phyloP scores from a whole-genome alignment of 2,797 vertebrate genomes.

The Gila robusta region DNA sequence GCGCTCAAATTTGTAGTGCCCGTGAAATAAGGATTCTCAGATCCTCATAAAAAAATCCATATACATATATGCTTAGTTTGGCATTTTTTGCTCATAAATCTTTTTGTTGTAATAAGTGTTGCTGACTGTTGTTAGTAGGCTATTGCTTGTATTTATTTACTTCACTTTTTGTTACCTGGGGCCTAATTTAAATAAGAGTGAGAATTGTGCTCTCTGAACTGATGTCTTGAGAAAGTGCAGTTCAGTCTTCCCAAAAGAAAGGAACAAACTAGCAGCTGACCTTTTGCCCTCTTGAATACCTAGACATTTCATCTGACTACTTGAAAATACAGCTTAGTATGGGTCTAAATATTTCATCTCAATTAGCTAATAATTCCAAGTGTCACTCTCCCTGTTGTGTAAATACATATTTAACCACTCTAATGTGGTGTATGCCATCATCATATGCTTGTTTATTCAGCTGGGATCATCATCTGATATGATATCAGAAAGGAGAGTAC shows the following conservation, averaged over 20 bases:
- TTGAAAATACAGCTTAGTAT: background rate
- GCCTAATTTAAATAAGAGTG: background rate
- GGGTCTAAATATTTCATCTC: background rate
- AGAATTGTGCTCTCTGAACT: background rate
- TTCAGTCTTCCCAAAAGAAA: slow-evolving; percentile 9
- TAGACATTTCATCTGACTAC: background rate
- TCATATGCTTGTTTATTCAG: slow-evolving; percentile 21
- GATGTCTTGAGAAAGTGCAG: background rate
- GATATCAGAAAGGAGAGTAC: slow-evolving; percentile 20
- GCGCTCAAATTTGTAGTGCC: background rate
- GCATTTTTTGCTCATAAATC: background rate
- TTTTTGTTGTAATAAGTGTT: background rate
- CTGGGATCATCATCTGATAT: slow-evolving; percentile 14
- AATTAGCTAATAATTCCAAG: background rate
- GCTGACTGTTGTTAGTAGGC: background rate
- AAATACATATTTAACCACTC: background rate
- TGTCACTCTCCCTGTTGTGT: background rate
- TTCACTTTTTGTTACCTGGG: background rate
- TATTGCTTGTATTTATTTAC: background rate
- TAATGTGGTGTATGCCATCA: background rate
- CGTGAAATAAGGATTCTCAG: background rate
- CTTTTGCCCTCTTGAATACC: slow-evolving; percentile 23
- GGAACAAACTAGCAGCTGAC: slow-evolving; percentile 8
- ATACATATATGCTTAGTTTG: background rate
- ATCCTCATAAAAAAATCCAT: background rate